A percentile compares a stretch with the other conserved stretches of the same genome.
Evolutionary conservation across 2,797 vertebrate genomes (phyloP).

Genomic region (Brotula barbata): DNA sequence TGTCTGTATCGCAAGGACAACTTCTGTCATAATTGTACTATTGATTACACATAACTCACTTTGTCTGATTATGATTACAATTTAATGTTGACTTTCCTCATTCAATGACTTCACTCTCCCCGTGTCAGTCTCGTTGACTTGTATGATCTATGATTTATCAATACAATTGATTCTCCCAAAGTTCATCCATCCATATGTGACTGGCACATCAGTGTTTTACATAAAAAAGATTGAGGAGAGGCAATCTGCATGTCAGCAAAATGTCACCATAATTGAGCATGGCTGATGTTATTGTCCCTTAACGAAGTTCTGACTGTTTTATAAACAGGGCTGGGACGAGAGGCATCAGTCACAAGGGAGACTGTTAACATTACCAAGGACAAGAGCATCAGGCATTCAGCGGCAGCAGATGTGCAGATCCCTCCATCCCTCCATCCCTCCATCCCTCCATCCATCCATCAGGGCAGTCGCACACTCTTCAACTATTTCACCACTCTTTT

Average conservation of each 20-base stretch:
- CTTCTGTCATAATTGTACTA: constrained; percentile 87
- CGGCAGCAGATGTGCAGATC: constrained; percentile 48
- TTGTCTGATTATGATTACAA: constrained; percentile 94
- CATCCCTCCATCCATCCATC: constrained; percentile 13
- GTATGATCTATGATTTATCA: constrained; percentile 86
- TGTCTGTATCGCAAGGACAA: constrained; percentile 61
- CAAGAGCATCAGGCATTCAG: constrained; percentile 59
- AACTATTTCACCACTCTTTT: too few relatives aligned
- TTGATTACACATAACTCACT: constrained; percentile 94
- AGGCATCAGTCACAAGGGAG: constrained; percentile 75
- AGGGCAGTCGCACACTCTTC: too few relatives aligned
- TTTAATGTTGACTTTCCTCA: constrained; percentile 85
- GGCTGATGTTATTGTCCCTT: constrained; percentile 78
- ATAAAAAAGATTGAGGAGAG: constrained; percentile 83
- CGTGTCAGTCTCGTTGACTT: constrained; percentile 88
- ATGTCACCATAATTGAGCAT: constrained; percentile 81
- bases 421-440: constrained; percentile 21
- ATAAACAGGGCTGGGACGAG: constrained; percentile 75
- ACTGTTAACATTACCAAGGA: constrained; percentile 76
- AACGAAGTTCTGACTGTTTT: constrained; percentile 80
- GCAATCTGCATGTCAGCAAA: constrained; percentile 82
- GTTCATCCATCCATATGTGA: constrained; percentile 91
- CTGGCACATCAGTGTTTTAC: constrained; percentile 88
- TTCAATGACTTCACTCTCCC: constrained; percentile 86
- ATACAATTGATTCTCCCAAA: constrained; percentile 89